A percentile compares a stretch with the other conserved stretches of the same genome.
Evolutionary conservation across 2,113 vertebrate species (phyloP).

Genomic region (Carassius auratus): DNA sequence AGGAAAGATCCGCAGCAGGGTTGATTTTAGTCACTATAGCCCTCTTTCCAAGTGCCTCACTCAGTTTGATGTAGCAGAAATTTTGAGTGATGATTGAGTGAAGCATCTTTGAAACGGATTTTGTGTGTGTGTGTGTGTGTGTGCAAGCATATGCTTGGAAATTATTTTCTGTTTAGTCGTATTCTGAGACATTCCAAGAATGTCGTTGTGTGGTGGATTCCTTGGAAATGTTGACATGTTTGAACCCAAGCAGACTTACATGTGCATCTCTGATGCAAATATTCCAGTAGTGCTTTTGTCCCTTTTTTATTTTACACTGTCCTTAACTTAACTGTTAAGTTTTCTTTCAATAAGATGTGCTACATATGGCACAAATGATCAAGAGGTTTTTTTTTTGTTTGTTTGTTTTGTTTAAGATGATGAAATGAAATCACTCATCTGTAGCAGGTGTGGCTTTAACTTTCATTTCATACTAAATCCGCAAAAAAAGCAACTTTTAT

Average conservation of each 20-base stretch:
- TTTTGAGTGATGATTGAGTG: slow-evolving; percentile 41
- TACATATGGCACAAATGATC: not conserved
- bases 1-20: slow-evolving; percentile 22
- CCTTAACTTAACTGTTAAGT: not conserved
- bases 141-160: not conserved
- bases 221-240: slow-evolving; percentile 20
- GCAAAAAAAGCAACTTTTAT: not conserved
- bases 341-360: slow-evolving; percentile 26
- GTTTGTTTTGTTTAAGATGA: not conserved
- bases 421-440: not conserved
- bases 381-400: not conserved
- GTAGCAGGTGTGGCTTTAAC: not conserved
- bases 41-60: slow-evolving; percentile 79
- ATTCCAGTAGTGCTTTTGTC: slow-evolving; percentile 7
- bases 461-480: not conserved
- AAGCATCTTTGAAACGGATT: slow-evolving; percentile 42
- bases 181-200: slow-evolving; percentile 25
- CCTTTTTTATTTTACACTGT: not conserved
- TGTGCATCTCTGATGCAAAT: slow-evolving; percentile 11
- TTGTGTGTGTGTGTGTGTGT: slow-evolving; percentile 5
- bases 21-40: slow-evolving; percentile 48
- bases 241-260: not conserved
- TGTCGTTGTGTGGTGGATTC: slow-evolving; percentile 5
- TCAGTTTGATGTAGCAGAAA: slow-evolving; percentile 59
- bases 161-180: not conserved